phyloP scores from a whole-genome alignment of 2,113 vertebrate species.

The Dasyurus viverrinus region DNA sequence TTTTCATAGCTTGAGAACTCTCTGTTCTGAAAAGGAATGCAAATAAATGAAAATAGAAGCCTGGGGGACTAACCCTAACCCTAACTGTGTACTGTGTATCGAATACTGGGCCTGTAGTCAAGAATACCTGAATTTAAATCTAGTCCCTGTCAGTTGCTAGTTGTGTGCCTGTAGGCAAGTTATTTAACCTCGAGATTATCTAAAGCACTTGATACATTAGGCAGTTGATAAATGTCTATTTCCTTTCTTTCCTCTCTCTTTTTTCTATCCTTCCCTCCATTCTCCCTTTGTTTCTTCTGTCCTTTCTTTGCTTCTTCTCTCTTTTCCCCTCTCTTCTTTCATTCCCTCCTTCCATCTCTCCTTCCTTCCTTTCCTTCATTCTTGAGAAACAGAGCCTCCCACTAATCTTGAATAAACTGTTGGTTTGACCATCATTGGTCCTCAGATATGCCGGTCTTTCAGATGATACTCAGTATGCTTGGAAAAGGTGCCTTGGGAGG shows the following conservation, averaged over 20 bases:
- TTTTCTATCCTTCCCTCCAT: background rate
- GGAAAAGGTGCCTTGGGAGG: slow-evolving; percentile 86
- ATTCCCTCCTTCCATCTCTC: background rate
- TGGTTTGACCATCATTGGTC: background rate
- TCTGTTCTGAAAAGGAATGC: too few species aligned
- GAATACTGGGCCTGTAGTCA: too few species aligned
- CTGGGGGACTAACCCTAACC: too few species aligned
- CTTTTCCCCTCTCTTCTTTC: background rate
- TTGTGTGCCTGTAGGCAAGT: too few species aligned
- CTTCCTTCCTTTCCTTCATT: background rate
- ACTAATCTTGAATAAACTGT: background rate
- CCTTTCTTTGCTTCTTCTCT: too few species aligned
- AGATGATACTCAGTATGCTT: slow-evolving; percentile 82
- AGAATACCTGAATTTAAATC: too few species aligned
- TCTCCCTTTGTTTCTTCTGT: background rate
- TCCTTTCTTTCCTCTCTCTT: background rate
- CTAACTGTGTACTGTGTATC: too few species aligned
- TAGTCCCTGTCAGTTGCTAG: too few species aligned
- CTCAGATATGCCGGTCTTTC: slow-evolving; percentile 82
- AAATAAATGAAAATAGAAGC: too few species aligned
- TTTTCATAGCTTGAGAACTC: too few species aligned
- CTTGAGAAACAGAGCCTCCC: background rate
- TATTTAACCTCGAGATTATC: background rate
- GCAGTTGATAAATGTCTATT: background rate
- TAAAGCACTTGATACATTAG: background rate